Evolutionary conservation across 1,140 invertebrate genomes (phyloP).

Genomic region (Pseudomyrmex sp.): DNA sequence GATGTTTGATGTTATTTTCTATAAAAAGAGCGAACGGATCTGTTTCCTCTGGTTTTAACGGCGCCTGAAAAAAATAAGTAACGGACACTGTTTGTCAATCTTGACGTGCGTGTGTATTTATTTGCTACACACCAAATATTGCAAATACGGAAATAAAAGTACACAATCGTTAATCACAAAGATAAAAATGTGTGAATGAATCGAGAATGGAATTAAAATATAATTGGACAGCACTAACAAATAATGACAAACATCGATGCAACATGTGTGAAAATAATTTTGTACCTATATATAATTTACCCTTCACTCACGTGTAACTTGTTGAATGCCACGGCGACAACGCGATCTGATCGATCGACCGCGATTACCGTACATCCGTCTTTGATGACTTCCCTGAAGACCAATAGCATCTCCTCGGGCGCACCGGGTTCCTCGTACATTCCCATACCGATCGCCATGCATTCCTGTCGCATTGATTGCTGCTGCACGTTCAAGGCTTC

Average conservation of each 20-base stretch:
- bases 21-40: slow-evolving; percentile 86
- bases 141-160: neutral
- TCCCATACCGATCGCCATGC: slow-evolving; percentile 70
- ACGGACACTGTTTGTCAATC: no score
- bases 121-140: neutral
- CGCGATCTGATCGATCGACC: slow-evolving; percentile 69
- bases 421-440: slow-evolving; percentile 75
- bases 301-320: slow-evolving; percentile 76
- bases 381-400: slow-evolving; percentile 75
- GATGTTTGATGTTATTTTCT: slow-evolving; percentile 83
- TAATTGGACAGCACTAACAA: neutral
- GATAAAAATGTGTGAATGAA: no score
- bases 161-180: no score
- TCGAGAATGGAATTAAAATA: no score
- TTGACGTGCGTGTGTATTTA: no score
- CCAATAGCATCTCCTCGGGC: slow-evolving; percentile 72
- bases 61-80: slow-evolving; percentile 69
- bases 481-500: slow-evolving; percentile 66
- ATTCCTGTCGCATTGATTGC: slow-evolving; percentile 71
- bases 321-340: slow-evolving; percentile 78
- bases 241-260: neutral
- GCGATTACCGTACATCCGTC: slow-evolving; percentile 77
- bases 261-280: neutral
- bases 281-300: neutral
- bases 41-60: slow-evolving; percentile 79